Evolutionary conservation across 1,140 invertebrate species (phyloP).

Genomic region (Heliconius himera): DNA sequence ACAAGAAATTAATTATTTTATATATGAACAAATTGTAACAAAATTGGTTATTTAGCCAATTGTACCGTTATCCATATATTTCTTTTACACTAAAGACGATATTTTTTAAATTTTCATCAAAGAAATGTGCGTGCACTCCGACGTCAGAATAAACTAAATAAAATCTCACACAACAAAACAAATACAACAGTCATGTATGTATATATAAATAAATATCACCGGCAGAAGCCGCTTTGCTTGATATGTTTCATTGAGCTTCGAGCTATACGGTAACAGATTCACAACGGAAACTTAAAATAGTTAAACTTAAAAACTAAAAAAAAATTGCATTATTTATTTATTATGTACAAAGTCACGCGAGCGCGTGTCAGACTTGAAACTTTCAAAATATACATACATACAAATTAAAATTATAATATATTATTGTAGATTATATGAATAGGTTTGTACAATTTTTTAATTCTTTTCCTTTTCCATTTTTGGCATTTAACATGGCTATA

Average conservation of each 20-base stretch:
- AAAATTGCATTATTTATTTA: constrained; percentile 63
- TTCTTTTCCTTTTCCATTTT: constrained; percentile 47
- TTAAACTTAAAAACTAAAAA: constrained; percentile 42
- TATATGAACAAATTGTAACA: background rate
- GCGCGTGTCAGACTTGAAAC: constrained; percentile 49
- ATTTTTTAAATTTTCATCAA: background rate
- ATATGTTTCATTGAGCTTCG: constrained; percentile 75
- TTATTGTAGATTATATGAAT: background rate
- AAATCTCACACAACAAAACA: constrained; percentile 21
- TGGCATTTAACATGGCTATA: constrained; percentile 72
- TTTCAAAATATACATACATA: constrained; percentile 68
- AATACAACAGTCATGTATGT: constrained; percentile 24
- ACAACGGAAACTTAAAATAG: constrained; percentile 53
- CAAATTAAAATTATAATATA: constrained; percentile 36
- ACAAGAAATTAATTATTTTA: background rate
- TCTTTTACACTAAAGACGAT: background rate
- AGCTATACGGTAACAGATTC: constrained; percentile 69
- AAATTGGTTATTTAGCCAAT: background rate
- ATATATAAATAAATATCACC: constrained; percentile 37
- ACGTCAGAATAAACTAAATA: constrained; percentile 18
- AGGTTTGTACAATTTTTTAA: constrained; percentile 1
- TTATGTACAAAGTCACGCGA: constrained; percentile 64
- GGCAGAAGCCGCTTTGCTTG: constrained; percentile 49
- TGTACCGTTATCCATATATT: background rate
- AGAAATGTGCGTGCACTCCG: background rate